A percentile compares a stretch with the other conserved stretches of the same genome.
These are phyloP conservation scores for Dendronephthya gigantea DNA, from an alignment of 64 coral and sea anemone species.

Conservation along the genomic window DNA sequence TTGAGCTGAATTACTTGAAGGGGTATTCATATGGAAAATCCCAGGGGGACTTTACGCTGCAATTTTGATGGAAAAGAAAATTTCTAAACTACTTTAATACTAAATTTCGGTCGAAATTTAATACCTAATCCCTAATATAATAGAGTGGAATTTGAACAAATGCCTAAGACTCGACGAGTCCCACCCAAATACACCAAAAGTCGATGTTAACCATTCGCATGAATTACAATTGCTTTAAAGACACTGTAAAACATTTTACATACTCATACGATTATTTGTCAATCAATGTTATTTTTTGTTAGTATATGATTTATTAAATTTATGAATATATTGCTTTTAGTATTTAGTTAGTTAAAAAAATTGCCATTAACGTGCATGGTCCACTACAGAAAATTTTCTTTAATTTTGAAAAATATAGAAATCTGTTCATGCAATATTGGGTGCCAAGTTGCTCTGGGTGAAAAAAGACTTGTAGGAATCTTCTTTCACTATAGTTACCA, in stretches of 20 bases:
- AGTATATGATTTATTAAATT: background rate
- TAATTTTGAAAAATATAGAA: too few species aligned
- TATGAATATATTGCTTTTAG: background rate
- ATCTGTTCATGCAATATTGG: too few species aligned
- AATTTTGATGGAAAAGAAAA: too few species aligned
- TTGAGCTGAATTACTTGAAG: background rate
- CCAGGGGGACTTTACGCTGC: too few species aligned
- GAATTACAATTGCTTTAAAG: background rate
- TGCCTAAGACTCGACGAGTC: background rate
- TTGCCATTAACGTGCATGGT: background rate
- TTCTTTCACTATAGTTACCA: too few species aligned
- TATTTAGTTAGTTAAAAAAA: background rate
- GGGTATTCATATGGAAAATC: background rate
- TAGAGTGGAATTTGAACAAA: too few species aligned
- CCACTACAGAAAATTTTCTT: background rate
- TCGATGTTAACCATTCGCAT: background rate
- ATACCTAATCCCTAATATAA: too few species aligned
- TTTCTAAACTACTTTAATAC: too few species aligned
- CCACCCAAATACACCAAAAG: background rate
- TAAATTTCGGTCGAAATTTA: too few species aligned
- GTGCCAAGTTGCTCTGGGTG: too few species aligned
- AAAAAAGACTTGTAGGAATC: too few species aligned
- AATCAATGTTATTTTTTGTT: background rate
- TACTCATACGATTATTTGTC: background rate
- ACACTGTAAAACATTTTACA: background rate